Evolutionary conservation across 2,888 invertebrate genomes (phyloP), one percentile per base, ranked within the genome.

Genomic region (Drosophila paranaensis): DNA sequence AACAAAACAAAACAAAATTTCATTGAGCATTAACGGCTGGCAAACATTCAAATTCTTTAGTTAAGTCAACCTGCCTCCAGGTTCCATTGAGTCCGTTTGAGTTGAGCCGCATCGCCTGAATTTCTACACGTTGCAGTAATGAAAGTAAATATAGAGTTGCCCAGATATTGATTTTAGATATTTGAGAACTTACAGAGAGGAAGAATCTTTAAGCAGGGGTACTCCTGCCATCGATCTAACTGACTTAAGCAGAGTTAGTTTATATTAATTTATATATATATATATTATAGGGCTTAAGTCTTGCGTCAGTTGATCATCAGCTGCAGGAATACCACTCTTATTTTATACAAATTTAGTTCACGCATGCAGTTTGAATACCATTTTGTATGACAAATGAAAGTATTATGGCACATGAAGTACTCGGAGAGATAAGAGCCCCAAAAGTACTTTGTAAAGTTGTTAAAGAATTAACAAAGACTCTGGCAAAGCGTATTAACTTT

Each of bases 41-140:
- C 51, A 67, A 71, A 71, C 56, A 73, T 60, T 81, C 80, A 71
- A 65, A 62, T 39, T 82, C 78, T 48, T 79, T 74, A 72, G 73
- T 63, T 71, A 61, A 74, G 55, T 91, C 82, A 90, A 93, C 93
- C 93, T 93, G 93, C 93, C 93, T 93, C 92, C 91, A 92, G 72
- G 91, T 85, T 46, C 88, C 89, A 69, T 85, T 89, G 80, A 81
- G 82, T 89, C 92, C 91, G 74, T 77, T 90, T 27, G 54, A 54
- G 85, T 78, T 91, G 91, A 88, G 88, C 65, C 92, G 91, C 92
- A 92, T 91, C 81, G 92, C 92, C 83, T 92, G 91, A 77, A 93
- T 93, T 90, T 93, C 93, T 93, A 77, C 73, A 69, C 58, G 74
- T 76, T 39, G 74, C 63, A 74, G 43, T 65, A 55, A 78, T 76